These are phyloP conservation scores for Etheostoma perlongum DNA, from an alignment of 2,797 vertebrate genomes.

Conservation along the genomic window DNA sequence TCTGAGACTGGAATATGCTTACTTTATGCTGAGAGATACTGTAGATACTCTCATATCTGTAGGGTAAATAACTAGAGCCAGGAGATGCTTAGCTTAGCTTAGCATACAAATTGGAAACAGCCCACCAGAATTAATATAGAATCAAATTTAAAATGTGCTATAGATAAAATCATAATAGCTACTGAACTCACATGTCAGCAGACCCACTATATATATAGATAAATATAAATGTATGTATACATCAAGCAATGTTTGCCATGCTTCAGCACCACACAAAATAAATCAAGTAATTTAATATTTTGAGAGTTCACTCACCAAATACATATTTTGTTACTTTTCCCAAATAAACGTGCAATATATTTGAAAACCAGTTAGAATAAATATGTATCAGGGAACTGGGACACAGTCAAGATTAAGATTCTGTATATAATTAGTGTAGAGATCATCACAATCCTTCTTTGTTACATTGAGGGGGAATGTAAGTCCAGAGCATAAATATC, in stretches of 20 bases:
- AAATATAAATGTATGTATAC: too few relatives aligned
- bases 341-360: slow-evolving; percentile 7
- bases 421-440: slow-evolving; percentile 18
- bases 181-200: background rate
- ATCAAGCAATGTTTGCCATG: slow-evolving; percentile 8
- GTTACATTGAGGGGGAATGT: background rate
- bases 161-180: background rate
- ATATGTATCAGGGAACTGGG: slow-evolving; percentile 20
- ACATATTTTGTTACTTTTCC: slow-evolving; percentile 12
- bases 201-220: too few relatives aligned
- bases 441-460: slow-evolving; percentile 20
- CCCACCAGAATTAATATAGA: background rate
- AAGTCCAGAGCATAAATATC: background rate
- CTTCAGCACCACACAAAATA: slow-evolving; percentile 14
- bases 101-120: background rate
- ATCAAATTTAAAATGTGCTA: too few relatives aligned
- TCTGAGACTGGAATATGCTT: background rate
- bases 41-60: background rate
- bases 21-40: background rate
- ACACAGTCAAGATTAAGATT: slow-evolving; percentile 25
- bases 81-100: background rate
- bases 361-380: slow-evolving; percentile 12
- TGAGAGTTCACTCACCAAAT: background rate
- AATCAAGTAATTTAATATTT: slow-evolving; percentile 19
- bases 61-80: background rate